Evolutionary conservation across 1,140 invertebrate genomes (phyloP).

Genomic region (Drosophila mayri): DNA sequence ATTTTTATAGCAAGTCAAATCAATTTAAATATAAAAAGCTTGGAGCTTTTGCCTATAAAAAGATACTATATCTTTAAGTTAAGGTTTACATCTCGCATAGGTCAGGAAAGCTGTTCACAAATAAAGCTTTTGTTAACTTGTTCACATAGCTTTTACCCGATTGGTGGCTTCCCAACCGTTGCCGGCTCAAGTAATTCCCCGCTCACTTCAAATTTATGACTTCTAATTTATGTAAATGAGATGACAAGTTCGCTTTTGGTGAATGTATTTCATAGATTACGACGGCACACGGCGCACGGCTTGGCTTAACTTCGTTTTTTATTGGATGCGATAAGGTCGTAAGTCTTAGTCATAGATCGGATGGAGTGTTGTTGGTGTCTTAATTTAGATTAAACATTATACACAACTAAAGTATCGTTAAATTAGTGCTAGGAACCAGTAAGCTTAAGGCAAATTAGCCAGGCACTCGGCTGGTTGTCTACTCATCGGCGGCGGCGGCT

Average conservation of each 20-base stretch:
- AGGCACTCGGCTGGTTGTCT: constrained; percentile 61
- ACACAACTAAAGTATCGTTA: constrained; percentile 64
- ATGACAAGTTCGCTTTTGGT: constrained; percentile 72
- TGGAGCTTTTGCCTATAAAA: not conserved
- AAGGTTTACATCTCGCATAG: not conserved
- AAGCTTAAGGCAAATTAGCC: constrained; percentile 77
- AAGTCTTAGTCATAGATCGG: constrained; percentile 50
- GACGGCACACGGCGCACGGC: constrained; percentile 37
- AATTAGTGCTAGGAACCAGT: constrained; percentile 70
- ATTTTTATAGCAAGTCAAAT: not conserved
- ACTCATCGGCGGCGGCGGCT: constrained; percentile 20
- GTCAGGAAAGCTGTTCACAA: not conserved
- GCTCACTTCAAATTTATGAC: constrained; percentile 70
- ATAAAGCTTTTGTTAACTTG: not conserved
- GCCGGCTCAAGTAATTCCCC: constrained; percentile 37
- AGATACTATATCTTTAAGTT: too few relatives aligned
- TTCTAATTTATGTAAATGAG: constrained; percentile 81
- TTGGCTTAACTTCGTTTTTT: constrained; percentile 40
- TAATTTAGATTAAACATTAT: constrained; percentile 62
- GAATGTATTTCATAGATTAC: constrained; percentile 64
- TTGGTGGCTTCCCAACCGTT: constrained; percentile 16
- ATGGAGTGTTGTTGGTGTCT: constrained; percentile 47
- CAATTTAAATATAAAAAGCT: not conserved
- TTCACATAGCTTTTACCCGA: constrained; percentile 1
- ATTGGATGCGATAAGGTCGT: constrained; percentile 56